Conservation (phyloP, 1,140 invertebrate genomes). For the Mycetomoellerius zeteki region DNA sequence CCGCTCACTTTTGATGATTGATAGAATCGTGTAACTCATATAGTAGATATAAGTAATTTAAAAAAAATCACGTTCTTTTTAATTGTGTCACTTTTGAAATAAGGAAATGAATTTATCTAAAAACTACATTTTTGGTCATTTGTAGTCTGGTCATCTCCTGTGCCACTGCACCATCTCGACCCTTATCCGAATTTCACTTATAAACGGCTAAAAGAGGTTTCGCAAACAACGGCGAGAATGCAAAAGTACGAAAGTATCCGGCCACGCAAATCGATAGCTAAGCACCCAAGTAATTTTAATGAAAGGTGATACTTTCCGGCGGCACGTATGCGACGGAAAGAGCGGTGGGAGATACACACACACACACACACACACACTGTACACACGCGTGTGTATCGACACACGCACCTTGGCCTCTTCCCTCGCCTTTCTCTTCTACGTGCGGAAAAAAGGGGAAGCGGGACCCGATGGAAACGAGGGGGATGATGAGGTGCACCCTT, state of each 20-base stretch:
- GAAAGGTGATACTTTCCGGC: slow-evolving; percentile 81
- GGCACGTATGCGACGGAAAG: slow-evolving; percentile 28
- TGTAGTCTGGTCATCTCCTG: background rate
- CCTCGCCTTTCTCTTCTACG: slow-evolving; percentile 37
- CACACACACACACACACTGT: background rate
- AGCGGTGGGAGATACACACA: slow-evolving; percentile 14
- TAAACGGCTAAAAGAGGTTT: background rate
- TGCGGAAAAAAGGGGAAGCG: slow-evolving; percentile 20
- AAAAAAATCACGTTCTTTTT: too few species aligned
- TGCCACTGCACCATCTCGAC: background rate
- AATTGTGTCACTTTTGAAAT: too few species aligned
- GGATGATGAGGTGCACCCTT: slow-evolving; percentile 60
- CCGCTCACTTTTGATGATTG: too few species aligned
- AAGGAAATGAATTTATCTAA: background rate
- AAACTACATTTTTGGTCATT: background rate
- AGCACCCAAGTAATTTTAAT: slow-evolving; percentile 79
- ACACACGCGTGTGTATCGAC: slow-evolving; percentile 38
- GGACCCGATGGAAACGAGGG: background rate
- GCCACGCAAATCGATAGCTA: slow-evolving; percentile 69
- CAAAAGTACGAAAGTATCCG: slow-evolving; percentile 13
- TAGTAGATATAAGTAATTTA: too few species aligned
- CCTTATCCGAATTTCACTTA: background rate
- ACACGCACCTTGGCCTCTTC: slow-evolving; percentile 53
- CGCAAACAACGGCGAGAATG: background rate
- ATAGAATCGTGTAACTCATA: too few species aligned